Evolutionary conservation across 2,113 vertebrate genomes (phyloP).

Genomic region (Lichenostomus cassidix): DNA sequence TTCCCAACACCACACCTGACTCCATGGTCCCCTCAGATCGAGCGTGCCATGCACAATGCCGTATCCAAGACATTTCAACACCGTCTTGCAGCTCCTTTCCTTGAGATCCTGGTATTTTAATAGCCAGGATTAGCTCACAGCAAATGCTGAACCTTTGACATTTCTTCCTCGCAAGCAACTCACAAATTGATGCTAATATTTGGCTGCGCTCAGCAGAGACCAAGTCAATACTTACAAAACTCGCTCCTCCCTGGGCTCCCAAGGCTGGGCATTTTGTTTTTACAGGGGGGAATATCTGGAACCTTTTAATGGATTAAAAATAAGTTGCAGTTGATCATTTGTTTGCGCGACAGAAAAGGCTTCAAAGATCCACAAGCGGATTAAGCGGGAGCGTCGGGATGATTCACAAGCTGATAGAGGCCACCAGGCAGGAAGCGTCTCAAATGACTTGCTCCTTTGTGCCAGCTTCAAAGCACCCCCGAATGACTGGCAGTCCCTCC

Average conservation of each 20-base stretch:
- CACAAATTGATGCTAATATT: conserved; percentile 25
- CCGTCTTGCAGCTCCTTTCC: background rate
- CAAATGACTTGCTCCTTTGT: conserved; percentile 34
- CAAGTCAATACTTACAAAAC: background rate
- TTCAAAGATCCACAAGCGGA: conserved; percentile 47
- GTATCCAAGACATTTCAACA: background rate
- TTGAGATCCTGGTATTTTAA: background rate
- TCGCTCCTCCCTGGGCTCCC: background rate
- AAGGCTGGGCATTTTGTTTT: background rate
- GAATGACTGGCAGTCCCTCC: background rate
- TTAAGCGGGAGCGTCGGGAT: conserved; percentile 9
- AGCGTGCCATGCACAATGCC: background rate
- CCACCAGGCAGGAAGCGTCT: conserved; percentile 45
- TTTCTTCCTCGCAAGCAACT: background rate
- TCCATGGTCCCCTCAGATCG: background rate
- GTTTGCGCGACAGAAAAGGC: conserved; percentile 51
- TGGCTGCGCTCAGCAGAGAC: background rate
- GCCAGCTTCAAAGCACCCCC: background rate
- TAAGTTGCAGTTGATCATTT: conserved; percentile 56
- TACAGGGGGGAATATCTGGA: conserved; percentile 15
- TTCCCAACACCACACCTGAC: rapidly evolving
- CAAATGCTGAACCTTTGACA: conserved; percentile 15
- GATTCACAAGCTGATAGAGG: conserved; percentile 19
- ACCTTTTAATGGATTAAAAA: conserved; percentile 62
- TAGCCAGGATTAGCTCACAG: conserved; percentile 5